Base-by-base conservation (phyloP, 1,140 invertebrate genomes). In the Lineus longissimus region DNA sequence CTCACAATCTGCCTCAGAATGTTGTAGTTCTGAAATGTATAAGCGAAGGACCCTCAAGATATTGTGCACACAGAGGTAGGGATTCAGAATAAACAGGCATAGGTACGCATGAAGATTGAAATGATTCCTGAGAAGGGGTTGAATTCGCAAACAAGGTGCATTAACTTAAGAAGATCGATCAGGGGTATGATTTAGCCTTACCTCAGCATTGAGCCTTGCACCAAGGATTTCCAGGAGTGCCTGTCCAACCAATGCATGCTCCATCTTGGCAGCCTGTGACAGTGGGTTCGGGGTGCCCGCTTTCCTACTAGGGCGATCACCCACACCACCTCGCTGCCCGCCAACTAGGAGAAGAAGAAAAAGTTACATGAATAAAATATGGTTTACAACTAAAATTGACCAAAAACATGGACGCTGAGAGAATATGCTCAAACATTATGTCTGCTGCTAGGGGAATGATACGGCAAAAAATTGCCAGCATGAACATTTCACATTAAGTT, bases 241-340 rank as follows among this genome's bases (percentile, higher is more conserved):
- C 59, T 81, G 76, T 7, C 70, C 73, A 17, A 81, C 78, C 9
- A 79, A 59, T 15, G 73, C 67, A 67, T 81, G 80, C 40, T 81
- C 80, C 41, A 74, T 65, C 60, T 80, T 80, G 1, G 75, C 78
- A 30, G 73, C 75, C 4, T 70, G 61, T 27, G 76, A 76, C 70
- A 81, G 64, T 2, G 77, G 76, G 57, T 78, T 78, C 1, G 75
- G 75, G 27, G 76, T 77, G 33, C 74, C 76, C 19, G 72, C 60
- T 63, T 79, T 79, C 17, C 72, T 33, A 64, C 66, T 19, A 23
- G 36, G 2, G 66, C 68, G 45, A 61, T 54, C 30, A 27, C 11
- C 15, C 33, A 22, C 13, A 13, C 29, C 22, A n/a, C 19, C 31
- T 15, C 47, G 19, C n/a, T 4, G 47, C n/a, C 19, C n/a, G n/a